Percentiles rank a stretch among this genome's conserved stretches.
phyloP scores from a whole-genome alignment of 2,797 vertebrate genomes.

The Urosaurus nigricauda region DNA sequence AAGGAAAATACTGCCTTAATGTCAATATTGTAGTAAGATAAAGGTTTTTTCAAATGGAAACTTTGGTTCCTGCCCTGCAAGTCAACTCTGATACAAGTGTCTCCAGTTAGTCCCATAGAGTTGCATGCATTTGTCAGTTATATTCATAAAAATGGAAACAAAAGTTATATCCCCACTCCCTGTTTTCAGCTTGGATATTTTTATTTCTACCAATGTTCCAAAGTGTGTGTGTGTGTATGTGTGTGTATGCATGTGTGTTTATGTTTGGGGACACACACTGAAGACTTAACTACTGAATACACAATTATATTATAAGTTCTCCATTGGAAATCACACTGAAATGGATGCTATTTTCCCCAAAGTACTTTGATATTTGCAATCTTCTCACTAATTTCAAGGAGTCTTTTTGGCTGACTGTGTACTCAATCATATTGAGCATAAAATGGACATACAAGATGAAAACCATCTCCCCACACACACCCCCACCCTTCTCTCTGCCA shows the following conservation, averaged over 20 bases:
- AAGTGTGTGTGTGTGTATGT: background rate
- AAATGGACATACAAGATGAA: background rate
- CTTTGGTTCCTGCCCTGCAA: constrained; percentile 42
- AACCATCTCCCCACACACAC: too few relatives aligned
- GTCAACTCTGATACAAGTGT: constrained; percentile 38
- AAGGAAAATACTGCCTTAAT: constrained; percentile 56
- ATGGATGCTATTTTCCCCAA: background rate
- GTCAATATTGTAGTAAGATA: constrained; percentile 75
- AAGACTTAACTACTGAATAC: constrained; percentile 28
- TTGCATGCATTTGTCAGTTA: constrained; percentile 17
- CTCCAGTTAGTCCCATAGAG: constrained; percentile 28
- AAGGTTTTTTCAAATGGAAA: constrained; percentile 47
- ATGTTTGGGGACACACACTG: too few relatives aligned
- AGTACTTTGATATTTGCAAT: background rate
- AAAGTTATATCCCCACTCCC: background rate
- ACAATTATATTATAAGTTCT: background rate
- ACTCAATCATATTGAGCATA: background rate
- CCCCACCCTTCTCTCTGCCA: too few relatives aligned
- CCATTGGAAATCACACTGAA: background rate
- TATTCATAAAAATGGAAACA: constrained; percentile 5
- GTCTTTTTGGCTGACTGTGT: background rate
- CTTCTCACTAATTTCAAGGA: background rate
- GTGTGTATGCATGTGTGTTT: too few relatives aligned
- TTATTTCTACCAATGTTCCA: constrained; percentile 7
- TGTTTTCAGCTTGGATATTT: constrained; percentile 3